Base-by-base conservation (phyloP, 2,888 invertebrate species). In the Sarcophaga caerulescens region DNA sequence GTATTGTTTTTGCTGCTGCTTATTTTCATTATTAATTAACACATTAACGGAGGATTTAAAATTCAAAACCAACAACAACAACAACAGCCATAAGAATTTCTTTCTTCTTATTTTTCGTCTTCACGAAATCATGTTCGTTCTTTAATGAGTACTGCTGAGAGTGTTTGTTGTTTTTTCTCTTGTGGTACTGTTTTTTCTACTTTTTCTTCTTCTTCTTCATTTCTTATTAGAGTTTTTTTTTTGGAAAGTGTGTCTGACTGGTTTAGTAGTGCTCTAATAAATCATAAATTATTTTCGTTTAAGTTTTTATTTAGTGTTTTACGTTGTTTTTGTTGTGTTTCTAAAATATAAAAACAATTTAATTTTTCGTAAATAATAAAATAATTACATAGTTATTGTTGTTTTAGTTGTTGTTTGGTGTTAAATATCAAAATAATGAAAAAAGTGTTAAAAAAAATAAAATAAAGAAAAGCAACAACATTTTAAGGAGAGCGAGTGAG, bases 241-340 rank as follows among this genome's bases (percentile, higher is more conserved):
- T 85, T 78, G 78, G 77, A 69, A 74, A 85, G 73, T 85, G 79
- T 83, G 65, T 66, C 71, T 71, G 85, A 82, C 71, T 73, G 77
- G 25, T 62, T 73, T 83, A 71, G 83, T 74, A 83, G 68, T 63
- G 83, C 83, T 83, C 83, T 74, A 83, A 83, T 83, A 83, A 83
- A 83, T 83, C 45, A 62, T 60, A 74, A 83, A 83, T 74, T 62
- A 62, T 62, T 78, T 57, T 66, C 44, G 12, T 10, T n/a, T 45
- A 66, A 60, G 0, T 21, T 60, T 60, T 60, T 60, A 35, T 60
- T 60, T 60, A 35, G 10, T 35, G 35, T 21, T 60, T 52, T 47
- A 60, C 47, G 57, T 81, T 62, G 3, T 5, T 73, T 57, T 71
- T 12, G 11, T 70, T 2, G 1, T 19, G 17, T 10, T 52, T 35